Evolutionary conservation across 2,888 invertebrate genomes (phyloP), one percentile per base, ranked within the genome.

Genomic region (Calameuta filiformis): DNA sequence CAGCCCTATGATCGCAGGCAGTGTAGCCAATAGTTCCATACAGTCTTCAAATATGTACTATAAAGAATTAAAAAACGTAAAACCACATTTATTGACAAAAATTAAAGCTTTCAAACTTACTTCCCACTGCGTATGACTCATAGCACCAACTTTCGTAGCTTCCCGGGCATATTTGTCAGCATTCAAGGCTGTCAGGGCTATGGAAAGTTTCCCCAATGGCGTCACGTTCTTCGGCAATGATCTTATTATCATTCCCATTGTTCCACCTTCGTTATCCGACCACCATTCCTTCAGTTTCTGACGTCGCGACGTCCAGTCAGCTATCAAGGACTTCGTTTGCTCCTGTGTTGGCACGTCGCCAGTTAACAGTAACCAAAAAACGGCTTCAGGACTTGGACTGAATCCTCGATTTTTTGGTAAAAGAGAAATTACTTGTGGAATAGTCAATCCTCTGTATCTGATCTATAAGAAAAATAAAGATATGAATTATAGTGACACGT

Each of bases 291-390:
- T 86, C 69, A 82, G 82, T 73, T 79, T 86, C 56, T 86, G 84
- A 23, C 90, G 85, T 40, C 90, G 83, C 12, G 79, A 75, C 0
- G 83, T 80, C 90, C 90, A 90, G 78, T 90, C 90, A 4, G 85
- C 81, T n/a, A 86, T 84, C 12, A 90, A 80, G 0, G 88, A 86
- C 4, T 87, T 84, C 1, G 88, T 87, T 80, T 90, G 90, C 73
- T 89, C 87, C 30, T 83, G 79, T 2, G 89, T 89, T 11, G 90
- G 90, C 1, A 90, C 79, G 77, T 90, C 90, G 4, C 90, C 90
- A 12, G 90, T 90, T 71, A 90, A 77, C 9, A 90, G 81, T 9
- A 90, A 79, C 90, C 90, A 90, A 77, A 90, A 90, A 4, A 90
- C 85, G 11, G 90, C 86, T 79, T 90, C 90, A 1, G 88, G 86